A percentile compares a stretch with the other conserved stretches of the same genome.
These are phyloP conservation scores for Pelusios castaneus DNA, from an alignment of 2,113 vertebrate species.

Conservation along the genomic window DNA sequence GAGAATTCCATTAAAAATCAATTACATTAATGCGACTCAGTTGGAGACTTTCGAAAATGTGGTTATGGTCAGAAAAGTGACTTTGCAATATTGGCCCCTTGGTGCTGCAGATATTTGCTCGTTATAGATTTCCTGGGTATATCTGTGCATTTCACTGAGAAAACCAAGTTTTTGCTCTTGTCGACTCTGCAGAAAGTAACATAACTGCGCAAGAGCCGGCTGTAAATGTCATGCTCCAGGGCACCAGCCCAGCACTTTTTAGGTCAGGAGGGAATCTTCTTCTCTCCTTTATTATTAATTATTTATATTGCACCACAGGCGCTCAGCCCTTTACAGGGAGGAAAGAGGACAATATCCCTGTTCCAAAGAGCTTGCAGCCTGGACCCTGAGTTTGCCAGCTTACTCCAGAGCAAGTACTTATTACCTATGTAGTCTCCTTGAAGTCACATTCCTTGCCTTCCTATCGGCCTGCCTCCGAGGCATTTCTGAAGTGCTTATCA, in stretches of 20 bases:
- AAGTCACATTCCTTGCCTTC: neutral
- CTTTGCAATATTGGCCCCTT: slow-evolving; percentile 42
- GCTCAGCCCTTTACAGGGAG: neutral
- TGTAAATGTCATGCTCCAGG: accelerated
- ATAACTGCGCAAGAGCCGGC: accelerated
- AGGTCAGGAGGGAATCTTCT: neutral
- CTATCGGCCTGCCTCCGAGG: neutral
- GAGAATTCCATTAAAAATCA: slow-evolving; percentile 69
- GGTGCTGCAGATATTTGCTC: slow-evolving; percentile 7
- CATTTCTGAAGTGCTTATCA: neutral
- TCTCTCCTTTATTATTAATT: neutral
- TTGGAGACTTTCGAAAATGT: slow-evolving; percentile 53
- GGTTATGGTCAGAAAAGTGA: slow-evolving; percentile 46
- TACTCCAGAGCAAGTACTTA: neutral
- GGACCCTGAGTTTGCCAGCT: neutral
- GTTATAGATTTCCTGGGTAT: neutral
- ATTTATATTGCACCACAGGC: neutral
- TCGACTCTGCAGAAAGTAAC: neutral
- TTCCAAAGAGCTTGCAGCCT: neutral
- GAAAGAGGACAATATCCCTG: neutral
- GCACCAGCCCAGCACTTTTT: neutral
- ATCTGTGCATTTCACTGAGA: neutral
- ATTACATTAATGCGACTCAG: slow-evolving; percentile 69
- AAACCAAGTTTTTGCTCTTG: neutral
- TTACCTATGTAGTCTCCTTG: neutral